Conservation (phyloP, 2,888 invertebrate genomes). For the Pterostichus madidus region DNA sequence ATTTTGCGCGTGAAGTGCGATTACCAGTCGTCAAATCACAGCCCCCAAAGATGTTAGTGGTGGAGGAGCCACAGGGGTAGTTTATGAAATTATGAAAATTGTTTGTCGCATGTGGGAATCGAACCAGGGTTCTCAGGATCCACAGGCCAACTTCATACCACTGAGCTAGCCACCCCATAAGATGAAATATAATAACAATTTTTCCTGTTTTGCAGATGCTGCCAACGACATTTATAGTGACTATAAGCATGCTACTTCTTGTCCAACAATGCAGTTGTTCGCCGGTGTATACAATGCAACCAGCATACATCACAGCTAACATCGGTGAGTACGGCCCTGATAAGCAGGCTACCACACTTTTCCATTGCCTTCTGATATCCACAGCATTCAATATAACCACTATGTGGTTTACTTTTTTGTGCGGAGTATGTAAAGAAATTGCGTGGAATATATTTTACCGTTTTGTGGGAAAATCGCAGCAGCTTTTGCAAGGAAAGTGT, state of each 20-base stretch:
- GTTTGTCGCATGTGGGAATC: too few species aligned
- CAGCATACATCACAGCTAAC: conserved; percentile 76
- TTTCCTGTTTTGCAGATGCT: conserved; percentile 75
- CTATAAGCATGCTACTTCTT: conserved; percentile 74
- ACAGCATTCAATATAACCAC: not conserved
- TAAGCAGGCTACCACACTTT: conserved; percentile 35
- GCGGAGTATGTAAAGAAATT: not conserved
- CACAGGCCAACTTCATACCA: too few species aligned
- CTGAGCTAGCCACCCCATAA: too few species aligned
- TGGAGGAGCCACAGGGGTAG: too few species aligned
- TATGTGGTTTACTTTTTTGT: conserved; percentile 21
- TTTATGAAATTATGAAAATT: too few species aligned
- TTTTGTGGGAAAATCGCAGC: too few species aligned
- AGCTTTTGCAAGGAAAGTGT: too few species aligned
- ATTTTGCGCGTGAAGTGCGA: too few species aligned
- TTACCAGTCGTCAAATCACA: too few species aligned
- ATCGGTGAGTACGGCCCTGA: conserved; percentile 73
- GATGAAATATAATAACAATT: too few species aligned
- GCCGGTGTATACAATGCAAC: conserved; percentile 77
- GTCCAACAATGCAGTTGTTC: conserved; percentile 74
- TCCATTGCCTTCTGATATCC: conserved; percentile 39
- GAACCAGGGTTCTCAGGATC: too few species aligned
- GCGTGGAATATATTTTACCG: not conserved
- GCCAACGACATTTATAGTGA: conserved; percentile 74
- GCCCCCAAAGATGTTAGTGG: too few species aligned